Evolutionary conservation across 2,113 vertebrate genomes (phyloP).

Genomic region (Ammospiza caudacuta): DNA sequence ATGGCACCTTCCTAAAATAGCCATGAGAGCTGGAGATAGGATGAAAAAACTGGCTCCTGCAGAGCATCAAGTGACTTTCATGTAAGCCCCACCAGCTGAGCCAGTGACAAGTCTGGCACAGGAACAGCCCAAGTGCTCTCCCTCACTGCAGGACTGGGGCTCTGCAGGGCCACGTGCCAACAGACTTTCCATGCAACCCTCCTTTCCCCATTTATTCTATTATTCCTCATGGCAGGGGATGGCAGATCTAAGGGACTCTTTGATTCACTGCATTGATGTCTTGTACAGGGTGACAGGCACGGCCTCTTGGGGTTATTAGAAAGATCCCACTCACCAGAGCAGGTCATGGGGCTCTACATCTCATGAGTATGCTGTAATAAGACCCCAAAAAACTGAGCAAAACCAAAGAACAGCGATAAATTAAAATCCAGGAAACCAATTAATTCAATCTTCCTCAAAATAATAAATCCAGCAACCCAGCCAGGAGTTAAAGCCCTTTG

Average conservation of each 20-base stretch:
- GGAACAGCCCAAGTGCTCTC: not conserved
- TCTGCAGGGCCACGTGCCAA: not conserved
- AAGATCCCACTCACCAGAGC: not conserved
- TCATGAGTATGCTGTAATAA: not conserved
- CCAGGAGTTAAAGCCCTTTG: not conserved
- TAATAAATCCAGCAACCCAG: not conserved
- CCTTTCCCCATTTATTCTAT: not conserved
- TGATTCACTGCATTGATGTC: not conserved
- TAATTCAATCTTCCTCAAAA: not conserved
- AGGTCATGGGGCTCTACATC: accelerated
- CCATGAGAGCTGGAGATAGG: not conserved
- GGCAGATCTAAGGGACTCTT: not conserved
- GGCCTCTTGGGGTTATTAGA: not conserved
- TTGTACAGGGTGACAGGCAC: not conserved
- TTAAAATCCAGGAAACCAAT: not conserved
- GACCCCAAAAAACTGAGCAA: not conserved
- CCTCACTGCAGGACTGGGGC: not conserved
- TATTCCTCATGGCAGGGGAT: not conserved
- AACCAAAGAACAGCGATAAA: not conserved
- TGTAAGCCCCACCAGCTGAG: slow-evolving; percentile 41
- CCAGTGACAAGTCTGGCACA: slow-evolving; percentile 34
- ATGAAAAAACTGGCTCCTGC: slow-evolving; percentile 7
- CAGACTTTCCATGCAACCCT: not conserved
- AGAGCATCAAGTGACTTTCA: slow-evolving; percentile 49
- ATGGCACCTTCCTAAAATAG: slow-evolving; percentile 58